Base-by-base conservation (phyloP, 2,888 invertebrate species). In the Schizaphis graminum region DNA sequence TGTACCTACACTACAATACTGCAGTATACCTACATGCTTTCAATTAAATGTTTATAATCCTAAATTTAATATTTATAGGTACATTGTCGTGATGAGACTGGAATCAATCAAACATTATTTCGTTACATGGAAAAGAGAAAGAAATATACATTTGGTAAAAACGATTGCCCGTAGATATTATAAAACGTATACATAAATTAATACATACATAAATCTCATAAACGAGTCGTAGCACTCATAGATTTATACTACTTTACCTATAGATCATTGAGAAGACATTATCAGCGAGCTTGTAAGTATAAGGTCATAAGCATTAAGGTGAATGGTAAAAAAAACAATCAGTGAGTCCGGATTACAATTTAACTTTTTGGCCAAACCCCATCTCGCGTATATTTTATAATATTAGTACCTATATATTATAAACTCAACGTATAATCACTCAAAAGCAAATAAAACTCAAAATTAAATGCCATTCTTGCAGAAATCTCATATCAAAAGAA, bases 401-500 rank as follows among this genome's bases (percentile, higher is more conserved):
- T 35, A 77, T 8, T 77, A 41, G 21, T 77, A 77, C 77, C 77
- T 77, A 77, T 35, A 2, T 21, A 77, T 77, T 77, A 35, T 35
- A 35, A 77, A 77, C 35, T 77, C 35, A 1, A 77, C 16, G 77
- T 77, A 77, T 77, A 77, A 77, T 77, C 77, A 41, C 77, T 77
- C 77, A 77, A 41, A 77, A 77, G 77, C 35, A 77, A 77, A 77
- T 77, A 77, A 77, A 35, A 77, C 21, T 35, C 2, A 21, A 35
- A 21, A 35, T 21, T 21, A 35, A 77, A 77, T 35, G 35, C 35
- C 77, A 35, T 77, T 77, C 35, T 77, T 21, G 77, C 0, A 35
- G 35, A 77, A 77, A 21, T 77, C 77, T 77, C 35, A 35, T 35
- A 86, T 86, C 86, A 91, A 91, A 91, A 91, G 91, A 85, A 91